Conservation (phyloP, 2,888 invertebrate genomes). For the Napeogenes inachia region DNA sequence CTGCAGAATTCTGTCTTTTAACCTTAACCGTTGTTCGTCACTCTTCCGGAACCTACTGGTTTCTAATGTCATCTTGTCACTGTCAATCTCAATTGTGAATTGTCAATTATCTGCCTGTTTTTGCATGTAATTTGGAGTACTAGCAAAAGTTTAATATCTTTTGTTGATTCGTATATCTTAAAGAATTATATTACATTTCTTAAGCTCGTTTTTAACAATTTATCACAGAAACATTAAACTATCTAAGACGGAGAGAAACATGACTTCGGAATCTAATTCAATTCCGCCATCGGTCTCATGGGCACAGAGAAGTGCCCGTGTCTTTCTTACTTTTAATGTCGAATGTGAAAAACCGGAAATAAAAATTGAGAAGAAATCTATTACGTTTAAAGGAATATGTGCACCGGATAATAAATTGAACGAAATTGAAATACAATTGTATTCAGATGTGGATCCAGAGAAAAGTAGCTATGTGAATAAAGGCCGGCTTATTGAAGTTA, state of each 20-base stretch:
- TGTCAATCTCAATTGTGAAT: not conserved
- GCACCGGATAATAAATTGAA: conserved; percentile 89
- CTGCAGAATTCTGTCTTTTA: not conserved
- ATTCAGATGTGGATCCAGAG: conserved; percentile 88
- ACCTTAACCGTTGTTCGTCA: not conserved
- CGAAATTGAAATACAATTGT: conserved; percentile 91
- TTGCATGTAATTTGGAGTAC: conserved; percentile 1
- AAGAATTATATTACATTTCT: no score
- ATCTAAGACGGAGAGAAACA: conserved; percentile 16
- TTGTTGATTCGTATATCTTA: conserved; percentile 25
- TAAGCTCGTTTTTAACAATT: no score
- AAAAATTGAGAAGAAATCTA: conserved; percentile 80
- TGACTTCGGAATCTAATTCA: conserved; percentile 32
- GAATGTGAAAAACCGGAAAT: conserved; percentile 90
- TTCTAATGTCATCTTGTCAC: conserved; percentile 4
- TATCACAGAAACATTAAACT: no score
- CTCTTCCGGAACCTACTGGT: no score
- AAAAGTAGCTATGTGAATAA: conserved; percentile 83
- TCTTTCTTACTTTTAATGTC: conserved; percentile 93
- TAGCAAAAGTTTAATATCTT: conserved; percentile 10
- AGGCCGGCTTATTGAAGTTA: conserved; percentile 84
- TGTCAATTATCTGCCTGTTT: conserved; percentile 6
- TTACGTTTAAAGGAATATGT: conserved; percentile 90
- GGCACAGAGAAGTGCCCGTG: conserved; percentile 90
- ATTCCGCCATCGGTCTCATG: conserved; percentile 88